phyloP scores from a whole-genome alignment of 2,888 invertebrate genomes.

The Criorhina ranunculi region DNA sequence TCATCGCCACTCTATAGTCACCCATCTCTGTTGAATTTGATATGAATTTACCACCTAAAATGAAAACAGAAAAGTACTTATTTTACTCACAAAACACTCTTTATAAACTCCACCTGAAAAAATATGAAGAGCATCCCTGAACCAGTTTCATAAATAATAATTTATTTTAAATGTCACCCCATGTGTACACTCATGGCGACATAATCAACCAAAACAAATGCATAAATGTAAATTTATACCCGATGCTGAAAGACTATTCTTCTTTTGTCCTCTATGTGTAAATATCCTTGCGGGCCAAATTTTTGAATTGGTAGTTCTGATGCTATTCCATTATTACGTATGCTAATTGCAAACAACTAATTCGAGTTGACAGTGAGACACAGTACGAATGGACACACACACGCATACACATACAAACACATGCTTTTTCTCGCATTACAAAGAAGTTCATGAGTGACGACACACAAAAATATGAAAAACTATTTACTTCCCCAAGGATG shows the following conservation, averaged over 20 bases:
- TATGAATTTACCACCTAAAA: constrained; percentile 88
- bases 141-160: constrained; percentile 69
- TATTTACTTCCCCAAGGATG: constrained; percentile 42
- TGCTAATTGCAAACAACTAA: constrained; percentile 72
- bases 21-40: constrained; percentile 89
- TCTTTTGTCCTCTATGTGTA: background rate
- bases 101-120: background rate
- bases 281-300: constrained; percentile 35
- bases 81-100: constrained; percentile 3
- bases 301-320: constrained; percentile 5
- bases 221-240: constrained; percentile 48
- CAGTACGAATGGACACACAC: constrained; percentile 59
- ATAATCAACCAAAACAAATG: constrained; percentile 50
- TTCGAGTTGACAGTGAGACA: constrained; percentile 73
- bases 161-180: constrained; percentile 67
- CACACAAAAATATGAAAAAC: constrained; percentile 38
- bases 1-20: constrained; percentile 91
- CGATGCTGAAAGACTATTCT: background rate
- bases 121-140: constrained; percentile 7
- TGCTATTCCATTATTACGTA: constrained; percentile 47
- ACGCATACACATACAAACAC: constrained; percentile 20
- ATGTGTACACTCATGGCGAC: constrained; percentile 53
- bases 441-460: constrained; percentile 40
- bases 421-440: constrained; percentile 13
- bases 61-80: constrained; percentile 70